A percentile compares a stretch with the other conserved stretches of the same genome.
phyloP scores from a whole-genome alignment of 1,140 invertebrate species.

The Pinna nobilis region DNA sequence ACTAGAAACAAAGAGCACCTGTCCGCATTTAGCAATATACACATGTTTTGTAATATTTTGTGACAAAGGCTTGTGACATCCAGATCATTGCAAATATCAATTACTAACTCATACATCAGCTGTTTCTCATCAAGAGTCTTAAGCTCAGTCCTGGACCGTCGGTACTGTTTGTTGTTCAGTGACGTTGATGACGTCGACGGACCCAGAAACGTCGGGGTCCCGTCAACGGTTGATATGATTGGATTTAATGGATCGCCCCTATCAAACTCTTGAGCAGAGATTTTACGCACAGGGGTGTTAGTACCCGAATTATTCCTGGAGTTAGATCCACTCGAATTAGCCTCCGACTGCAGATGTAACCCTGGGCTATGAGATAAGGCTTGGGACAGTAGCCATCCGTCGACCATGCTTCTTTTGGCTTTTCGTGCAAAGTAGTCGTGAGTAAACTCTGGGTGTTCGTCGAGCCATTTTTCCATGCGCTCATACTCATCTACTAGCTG shows the following conservation, averaged over 20 bases:
- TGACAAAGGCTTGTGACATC: conserved; percentile 94
- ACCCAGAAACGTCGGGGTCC: conserved; percentile 89
- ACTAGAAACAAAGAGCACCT: conserved; percentile 95
- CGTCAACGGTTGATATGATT: conserved; percentile 91
- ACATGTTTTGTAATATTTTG: conserved; percentile 97
- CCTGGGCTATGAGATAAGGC: conserved; percentile 86
- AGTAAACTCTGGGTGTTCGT: conserved; percentile 96
- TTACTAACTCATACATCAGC: conserved; percentile 96
- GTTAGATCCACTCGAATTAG: conserved; percentile 69
- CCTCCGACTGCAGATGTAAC: conserved; percentile 62
- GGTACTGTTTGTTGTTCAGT: conserved; percentile 43
- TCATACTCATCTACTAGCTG: conserved; percentile 61
- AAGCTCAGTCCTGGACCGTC: conserved; percentile 83
- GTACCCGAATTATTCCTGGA: conserved; percentile 71
- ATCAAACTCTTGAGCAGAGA: conserved; percentile 97
- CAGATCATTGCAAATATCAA: conserved; percentile 97
- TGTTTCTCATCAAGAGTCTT: conserved; percentile 93
- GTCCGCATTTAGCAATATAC: conserved; percentile 92
- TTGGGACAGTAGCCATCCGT: conserved; percentile 84
- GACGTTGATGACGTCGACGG: conserved; percentile 67
- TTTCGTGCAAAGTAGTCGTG: conserved; percentile 97
- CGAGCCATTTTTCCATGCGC: conserved; percentile 84
- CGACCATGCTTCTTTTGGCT: conserved; percentile 91
- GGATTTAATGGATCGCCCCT: conserved; percentile 91
- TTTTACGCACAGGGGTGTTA: conserved; percentile 90